A percentile compares a stretch with the other conserved stretches of the same genome.
Evolutionary conservation across 2,113 vertebrate genomes (phyloP).

Genomic region (Oncorhynchus clarkii): DNA sequence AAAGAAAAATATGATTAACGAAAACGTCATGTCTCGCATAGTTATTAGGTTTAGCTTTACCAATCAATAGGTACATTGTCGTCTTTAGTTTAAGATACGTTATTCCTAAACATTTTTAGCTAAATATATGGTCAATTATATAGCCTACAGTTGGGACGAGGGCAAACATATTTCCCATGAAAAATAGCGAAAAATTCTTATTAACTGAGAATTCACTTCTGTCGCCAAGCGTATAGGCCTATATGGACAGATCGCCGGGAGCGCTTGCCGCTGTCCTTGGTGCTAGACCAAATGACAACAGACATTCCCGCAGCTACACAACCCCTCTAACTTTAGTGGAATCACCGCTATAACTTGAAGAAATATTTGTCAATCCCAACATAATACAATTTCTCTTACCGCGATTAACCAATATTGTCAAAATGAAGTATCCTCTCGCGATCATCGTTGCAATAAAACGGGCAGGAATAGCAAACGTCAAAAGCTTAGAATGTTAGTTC

Average conservation of each 20-base stretch:
- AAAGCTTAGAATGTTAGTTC: slow-evolving; percentile 25
- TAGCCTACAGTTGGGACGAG: too few species aligned
- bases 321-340: not conserved
- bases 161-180: too few species aligned
- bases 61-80: not conserved
- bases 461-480: slow-evolving; percentile 25
- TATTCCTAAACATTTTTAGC: too few species aligned
- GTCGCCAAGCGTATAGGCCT: too few species aligned
- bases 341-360: not conserved
- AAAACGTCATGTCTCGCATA: not conserved
- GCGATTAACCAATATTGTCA: slow-evolving; percentile 57
- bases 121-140: too few species aligned
- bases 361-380: not conserved
- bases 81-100: too few species aligned
- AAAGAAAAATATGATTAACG: slow-evolving; percentile 5
- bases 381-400: slow-evolving; percentile 59
- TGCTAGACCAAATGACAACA: slow-evolving; percentile 52
- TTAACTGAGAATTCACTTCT: too few species aligned
- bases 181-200: too few species aligned
- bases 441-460: slow-evolving; percentile 58
- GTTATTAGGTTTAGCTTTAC: not conserved
- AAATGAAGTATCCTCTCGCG: slow-evolving; percentile 54
- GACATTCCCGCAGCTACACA: not conserved
- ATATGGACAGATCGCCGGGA: not conserved
- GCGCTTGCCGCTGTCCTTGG: slow-evolving; percentile 66